Evolutionary conservation across 2,888 invertebrate genomes (phyloP).

Genomic region (Spilosoma lubricipeda): DNA sequence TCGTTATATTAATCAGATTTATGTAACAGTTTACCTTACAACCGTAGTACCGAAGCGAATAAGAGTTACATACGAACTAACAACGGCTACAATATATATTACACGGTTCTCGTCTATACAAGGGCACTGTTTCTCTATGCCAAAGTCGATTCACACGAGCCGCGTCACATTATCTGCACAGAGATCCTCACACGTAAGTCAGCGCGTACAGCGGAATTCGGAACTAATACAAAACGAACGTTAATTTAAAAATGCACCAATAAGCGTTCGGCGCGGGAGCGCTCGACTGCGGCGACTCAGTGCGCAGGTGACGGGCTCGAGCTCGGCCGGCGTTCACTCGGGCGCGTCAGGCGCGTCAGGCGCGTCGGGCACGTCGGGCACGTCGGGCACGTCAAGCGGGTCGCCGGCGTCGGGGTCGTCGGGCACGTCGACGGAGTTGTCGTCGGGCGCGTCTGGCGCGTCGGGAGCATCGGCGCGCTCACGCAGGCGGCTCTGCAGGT

Average conservation of each 20-base stretch:
- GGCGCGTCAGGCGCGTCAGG: slow-evolving; percentile 18
- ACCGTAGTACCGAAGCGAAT: slow-evolving; percentile 80
- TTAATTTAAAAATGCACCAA: slow-evolving; percentile 13
- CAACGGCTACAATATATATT: slow-evolving; percentile 66
- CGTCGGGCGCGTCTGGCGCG: slow-evolving; percentile 25
- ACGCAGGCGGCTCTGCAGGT: slow-evolving; percentile 65
- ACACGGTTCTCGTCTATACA: slow-evolving; percentile 47
- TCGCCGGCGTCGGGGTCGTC: slow-evolving; percentile 1
- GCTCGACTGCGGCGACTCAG: slow-evolving; percentile 2
- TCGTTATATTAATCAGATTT: slow-evolving; percentile 83
- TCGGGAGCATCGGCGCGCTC: slow-evolving; percentile 33
- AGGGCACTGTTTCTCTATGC: slow-evolving; percentile 18
- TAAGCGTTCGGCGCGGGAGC: slow-evolving; percentile 2
- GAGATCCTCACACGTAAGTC: slow-evolving; percentile 2
- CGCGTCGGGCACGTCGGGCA: not conserved
- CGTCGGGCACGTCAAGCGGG: slow-evolving; percentile 14
- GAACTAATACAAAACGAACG: slow-evolving; percentile 6
- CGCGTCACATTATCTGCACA: slow-evolving; percentile 12
- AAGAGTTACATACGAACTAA: slow-evolving; percentile 73
- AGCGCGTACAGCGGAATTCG: slow-evolving; percentile 8
- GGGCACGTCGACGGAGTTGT: slow-evolving; percentile 20
- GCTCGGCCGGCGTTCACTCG: slow-evolving; percentile 13
- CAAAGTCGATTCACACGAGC: slow-evolving; percentile 14
- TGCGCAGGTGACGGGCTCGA: slow-evolving; percentile 9
- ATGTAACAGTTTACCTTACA: slow-evolving; percentile 82